These are phyloP conservation scores for Ischnus inquisitorius DNA, from an alignment of 2,888 invertebrate species.

Conservation along the genomic window DNA sequence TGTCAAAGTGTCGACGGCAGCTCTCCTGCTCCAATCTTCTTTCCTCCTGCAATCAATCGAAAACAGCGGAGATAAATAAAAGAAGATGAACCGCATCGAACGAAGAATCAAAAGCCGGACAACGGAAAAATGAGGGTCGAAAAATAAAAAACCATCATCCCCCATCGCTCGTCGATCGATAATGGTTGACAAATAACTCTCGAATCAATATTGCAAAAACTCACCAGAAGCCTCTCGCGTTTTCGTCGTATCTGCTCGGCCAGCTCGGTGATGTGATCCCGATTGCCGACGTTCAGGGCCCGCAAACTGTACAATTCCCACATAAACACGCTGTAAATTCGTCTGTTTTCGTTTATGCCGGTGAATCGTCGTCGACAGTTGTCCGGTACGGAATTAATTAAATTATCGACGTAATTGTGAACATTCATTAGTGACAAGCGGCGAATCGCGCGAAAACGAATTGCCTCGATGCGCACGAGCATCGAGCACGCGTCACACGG, in stretches of 20 bases:
- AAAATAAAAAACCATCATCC: conserved; percentile 6
- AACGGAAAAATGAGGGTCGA: neutral
- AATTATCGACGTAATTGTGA: conserved; percentile 42
- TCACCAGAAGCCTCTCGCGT: conserved; percentile 78
- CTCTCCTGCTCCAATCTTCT: conserved; percentile 89
- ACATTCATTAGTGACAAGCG: conserved; percentile 43
- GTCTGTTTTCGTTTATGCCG: neutral
- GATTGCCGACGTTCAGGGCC: conserved; percentile 73
- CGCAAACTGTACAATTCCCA: conserved; percentile 74
- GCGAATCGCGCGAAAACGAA: conserved; percentile 4
- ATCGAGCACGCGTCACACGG: neutral
- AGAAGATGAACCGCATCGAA: neutral
- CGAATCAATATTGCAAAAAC: conserved; percentile 56
- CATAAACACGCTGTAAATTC: conserved; percentile 19
- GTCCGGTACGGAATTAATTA: conserved; percentile 44
- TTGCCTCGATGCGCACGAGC: neutral
- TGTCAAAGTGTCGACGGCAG: conserved; percentile 90
- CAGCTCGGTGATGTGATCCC: conserved; percentile 78
- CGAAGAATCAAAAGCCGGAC: neutral
- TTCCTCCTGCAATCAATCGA: conserved; percentile 86
- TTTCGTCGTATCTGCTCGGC: conserved; percentile 80
- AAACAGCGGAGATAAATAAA: neutral
- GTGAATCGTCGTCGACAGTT: conserved; percentile 3
- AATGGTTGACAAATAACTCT: neutral
- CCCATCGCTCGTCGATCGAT: neutral